These are phyloP conservation scores for Rousettus leschenaultii DNA, from an alignment of 2,113 vertebrate species.

Conservation along the genomic window DNA sequence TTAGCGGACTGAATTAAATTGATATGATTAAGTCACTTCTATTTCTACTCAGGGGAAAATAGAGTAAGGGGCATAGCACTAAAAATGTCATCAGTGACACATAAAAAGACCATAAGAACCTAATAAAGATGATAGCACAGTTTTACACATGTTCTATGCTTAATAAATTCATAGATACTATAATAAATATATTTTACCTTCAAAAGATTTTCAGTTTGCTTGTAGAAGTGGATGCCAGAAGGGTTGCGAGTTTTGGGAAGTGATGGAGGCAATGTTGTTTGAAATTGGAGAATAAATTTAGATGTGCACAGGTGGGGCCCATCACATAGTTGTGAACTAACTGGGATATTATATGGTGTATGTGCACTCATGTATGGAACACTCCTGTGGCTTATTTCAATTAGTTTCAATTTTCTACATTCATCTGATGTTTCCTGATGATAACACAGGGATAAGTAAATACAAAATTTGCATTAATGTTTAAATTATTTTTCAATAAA, in stretches of 20 bases:
- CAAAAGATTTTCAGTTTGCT: background rate
- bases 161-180: background rate
- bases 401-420: background rate
- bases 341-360: too few species aligned
- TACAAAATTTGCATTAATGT: background rate
- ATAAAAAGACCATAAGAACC: background rate
- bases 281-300: background rate
- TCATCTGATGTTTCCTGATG: background rate
- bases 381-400: background rate
- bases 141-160: background rate
- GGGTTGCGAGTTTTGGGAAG: background rate
- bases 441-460: background rate
- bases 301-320: fast-evolving
- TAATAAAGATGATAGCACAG: background rate
- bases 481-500: background rate
- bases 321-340: background rate
- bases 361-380: fast-evolving
- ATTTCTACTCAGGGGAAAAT: background rate
- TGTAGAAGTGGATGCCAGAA: background rate
- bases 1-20: background rate
- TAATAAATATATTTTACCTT: background rate
- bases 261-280: too few species aligned
- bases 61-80: background rate
- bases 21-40: background rate
- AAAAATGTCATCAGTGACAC: background rate